Conservation (phyloP, 2,113 vertebrate genomes). For the Mormoops blainvillei region DNA sequence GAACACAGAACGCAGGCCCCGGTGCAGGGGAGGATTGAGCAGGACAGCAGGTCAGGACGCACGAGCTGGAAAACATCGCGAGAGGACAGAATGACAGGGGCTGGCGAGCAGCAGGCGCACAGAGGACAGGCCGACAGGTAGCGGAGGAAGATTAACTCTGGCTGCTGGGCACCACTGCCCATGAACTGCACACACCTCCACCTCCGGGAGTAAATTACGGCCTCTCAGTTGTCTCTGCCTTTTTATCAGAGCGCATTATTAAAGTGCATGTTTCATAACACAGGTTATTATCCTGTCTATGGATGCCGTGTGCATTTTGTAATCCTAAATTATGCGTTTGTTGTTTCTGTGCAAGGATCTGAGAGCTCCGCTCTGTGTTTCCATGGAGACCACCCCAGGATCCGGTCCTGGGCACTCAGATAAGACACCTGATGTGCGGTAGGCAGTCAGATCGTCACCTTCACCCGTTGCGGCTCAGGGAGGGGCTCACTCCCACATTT, state of each 20-base stretch:
- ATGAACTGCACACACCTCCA: neutral
- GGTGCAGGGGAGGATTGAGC: neutral
- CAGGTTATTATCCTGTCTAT: slow-evolving; percentile 61
- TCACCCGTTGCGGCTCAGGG: neutral
- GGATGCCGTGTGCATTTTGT: slow-evolving; percentile 57
- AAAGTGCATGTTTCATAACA: slow-evolving; percentile 65
- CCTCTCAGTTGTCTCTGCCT: neutral
- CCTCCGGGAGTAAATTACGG: slow-evolving; percentile 26
- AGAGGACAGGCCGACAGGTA: neutral
- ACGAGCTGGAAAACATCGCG: neutral
- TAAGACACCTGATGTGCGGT: neutral
- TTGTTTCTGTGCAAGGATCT: slow-evolving; percentile 47
- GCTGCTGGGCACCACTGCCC: neutral
- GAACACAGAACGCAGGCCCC: neutral
- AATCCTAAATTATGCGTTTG: slow-evolving; percentile 23
- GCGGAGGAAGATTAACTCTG: slow-evolving; percentile 46
- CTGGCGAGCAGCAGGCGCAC: neutral
- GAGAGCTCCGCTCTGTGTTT: slow-evolving; percentile 65
- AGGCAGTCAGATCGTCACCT: too few relatives aligned
- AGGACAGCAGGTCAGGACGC: neutral
- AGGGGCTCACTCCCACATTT: neutral
- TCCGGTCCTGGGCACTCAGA: neutral
- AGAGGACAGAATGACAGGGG: slow-evolving; percentile 18
- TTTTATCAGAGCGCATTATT: slow-evolving; percentile 47
- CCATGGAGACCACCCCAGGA: slow-evolving; percentile 67